phyloP scores from a whole-genome alignment of 2,113 vertebrate genomes.

The Chrysochloris asiatica region DNA sequence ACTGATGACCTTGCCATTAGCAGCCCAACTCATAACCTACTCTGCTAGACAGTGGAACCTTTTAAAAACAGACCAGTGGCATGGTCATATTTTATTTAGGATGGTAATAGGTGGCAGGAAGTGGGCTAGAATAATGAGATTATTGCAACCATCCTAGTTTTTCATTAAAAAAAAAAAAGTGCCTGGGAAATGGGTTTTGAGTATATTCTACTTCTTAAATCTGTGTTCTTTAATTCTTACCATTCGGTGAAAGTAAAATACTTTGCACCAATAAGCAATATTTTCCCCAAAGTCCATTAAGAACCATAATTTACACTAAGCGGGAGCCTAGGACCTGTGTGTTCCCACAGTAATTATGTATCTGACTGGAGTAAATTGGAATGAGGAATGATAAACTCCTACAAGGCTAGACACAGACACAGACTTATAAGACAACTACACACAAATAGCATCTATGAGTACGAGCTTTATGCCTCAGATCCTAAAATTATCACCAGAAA shows the following conservation, averaged over 20 bases:
- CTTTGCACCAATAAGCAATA: neutral
- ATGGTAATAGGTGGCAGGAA: neutral
- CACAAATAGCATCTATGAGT: neutral
- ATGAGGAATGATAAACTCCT: neutral
- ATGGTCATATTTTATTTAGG: neutral
- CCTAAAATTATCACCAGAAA: neutral
- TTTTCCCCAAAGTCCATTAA: neutral
- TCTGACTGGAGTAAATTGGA: neutral
- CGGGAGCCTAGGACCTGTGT: neutral
- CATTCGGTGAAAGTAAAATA: neutral
- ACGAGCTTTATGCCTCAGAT: neutral
- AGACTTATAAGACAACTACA: neutral
- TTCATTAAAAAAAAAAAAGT: neutral
- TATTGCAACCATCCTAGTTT: neutral
- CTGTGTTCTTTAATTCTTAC: neutral
- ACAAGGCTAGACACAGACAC: neutral
- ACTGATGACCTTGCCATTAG: too few relatives aligned
- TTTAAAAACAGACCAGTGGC: neutral
- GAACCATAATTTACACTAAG: neutral
- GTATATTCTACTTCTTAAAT: neutral
- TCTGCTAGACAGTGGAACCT: neutral
- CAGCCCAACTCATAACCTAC: too few relatives aligned
- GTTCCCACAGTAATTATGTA: neutral
- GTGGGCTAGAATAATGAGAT: neutral
- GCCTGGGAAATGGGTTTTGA: neutral